Base-by-base conservation (phyloP, 1,140 invertebrate species). In the Hormaphis cornu region DNA sequence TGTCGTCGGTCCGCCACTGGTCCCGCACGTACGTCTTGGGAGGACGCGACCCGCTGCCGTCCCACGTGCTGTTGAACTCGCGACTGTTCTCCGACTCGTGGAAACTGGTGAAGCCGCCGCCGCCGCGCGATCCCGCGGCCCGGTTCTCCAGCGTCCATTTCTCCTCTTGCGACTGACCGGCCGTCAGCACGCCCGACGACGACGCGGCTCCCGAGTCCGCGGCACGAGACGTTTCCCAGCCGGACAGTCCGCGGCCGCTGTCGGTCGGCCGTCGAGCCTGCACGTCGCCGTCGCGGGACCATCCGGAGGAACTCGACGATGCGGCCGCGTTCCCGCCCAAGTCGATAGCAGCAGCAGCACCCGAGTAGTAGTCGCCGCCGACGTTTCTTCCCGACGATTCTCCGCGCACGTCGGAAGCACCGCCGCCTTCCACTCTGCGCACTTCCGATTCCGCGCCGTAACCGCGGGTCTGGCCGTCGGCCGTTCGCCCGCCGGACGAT, bases 1-100 rank as follows among this genome's bases (percentile, higher is more conserved):
- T 58, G 35, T 75, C 69, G 52, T 76, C 73, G 12, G 72, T 72
- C 14, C 69, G 72, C 74, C 74, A 76, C 2, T 54, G 69, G 16
- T 71, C 42, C 9, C 33, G 18, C 3, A 61, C 40, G 35, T 58
- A 59, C 20, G 73, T 75, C 10, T 71, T 71, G 0, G 73, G 73
- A 46, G 26, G 37, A 7, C 72, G 35, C 73, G 59, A n/a, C 24
- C 26, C 10, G 70, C 69, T 3, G 20, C 30, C 58, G 59, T 71
- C 73, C 73, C 74, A 76, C 8, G 73, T 72, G 22, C 74, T 74
- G 63, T 75, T 75, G 1, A 53, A 42, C 16, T 35, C 26, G 33
- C 56, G 54, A 3, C 40, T 50, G 1, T 48, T 61, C 16, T 72
- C 69, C 3, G 50, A 42, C 18, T 70, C 70, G 8, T 70, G 72